phyloP scores from a whole-genome alignment of 2,113 vertebrate genomes.

The Vulpes lagopus region DNA sequence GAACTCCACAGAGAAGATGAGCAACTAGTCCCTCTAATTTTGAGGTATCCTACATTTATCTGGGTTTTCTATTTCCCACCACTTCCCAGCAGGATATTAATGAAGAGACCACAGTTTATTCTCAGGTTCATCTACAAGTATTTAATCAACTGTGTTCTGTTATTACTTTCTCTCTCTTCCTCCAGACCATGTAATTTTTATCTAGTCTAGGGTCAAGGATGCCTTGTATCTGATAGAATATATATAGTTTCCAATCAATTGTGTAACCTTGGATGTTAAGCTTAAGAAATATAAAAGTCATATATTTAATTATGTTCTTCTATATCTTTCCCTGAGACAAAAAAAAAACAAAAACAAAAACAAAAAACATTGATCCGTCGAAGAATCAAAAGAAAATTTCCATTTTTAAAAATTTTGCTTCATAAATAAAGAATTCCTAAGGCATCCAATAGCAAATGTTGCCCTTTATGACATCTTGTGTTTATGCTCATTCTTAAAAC shows the following conservation, averaged over 20 bases:
- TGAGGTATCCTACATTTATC: background rate
- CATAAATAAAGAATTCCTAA: background rate
- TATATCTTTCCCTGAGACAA: background rate
- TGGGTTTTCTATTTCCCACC: background rate
- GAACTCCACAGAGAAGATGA: background rate
- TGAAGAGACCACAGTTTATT: background rate
- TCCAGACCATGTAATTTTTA: background rate
- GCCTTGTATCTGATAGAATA: background rate
- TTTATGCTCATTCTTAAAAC: background rate
- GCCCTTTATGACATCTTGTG: background rate
- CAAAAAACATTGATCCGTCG: background rate
- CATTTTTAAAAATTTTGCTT: background rate
- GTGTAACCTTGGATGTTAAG: background rate
- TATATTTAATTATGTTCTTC: background rate
- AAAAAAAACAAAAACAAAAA: too few species aligned
- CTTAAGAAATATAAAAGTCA: background rate
- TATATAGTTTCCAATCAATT: background rate
- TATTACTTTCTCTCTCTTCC: background rate
- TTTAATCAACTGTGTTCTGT: background rate
- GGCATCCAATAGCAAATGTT: background rate
- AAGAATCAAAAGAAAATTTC: background rate
- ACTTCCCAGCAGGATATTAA: background rate
- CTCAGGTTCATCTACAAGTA: background rate
- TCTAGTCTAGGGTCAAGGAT: background rate
- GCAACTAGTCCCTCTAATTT: background rate